Evolutionary conservation across 2,797 vertebrate species (phyloP).

Genomic region (Acanthiza pusilla): DNA sequence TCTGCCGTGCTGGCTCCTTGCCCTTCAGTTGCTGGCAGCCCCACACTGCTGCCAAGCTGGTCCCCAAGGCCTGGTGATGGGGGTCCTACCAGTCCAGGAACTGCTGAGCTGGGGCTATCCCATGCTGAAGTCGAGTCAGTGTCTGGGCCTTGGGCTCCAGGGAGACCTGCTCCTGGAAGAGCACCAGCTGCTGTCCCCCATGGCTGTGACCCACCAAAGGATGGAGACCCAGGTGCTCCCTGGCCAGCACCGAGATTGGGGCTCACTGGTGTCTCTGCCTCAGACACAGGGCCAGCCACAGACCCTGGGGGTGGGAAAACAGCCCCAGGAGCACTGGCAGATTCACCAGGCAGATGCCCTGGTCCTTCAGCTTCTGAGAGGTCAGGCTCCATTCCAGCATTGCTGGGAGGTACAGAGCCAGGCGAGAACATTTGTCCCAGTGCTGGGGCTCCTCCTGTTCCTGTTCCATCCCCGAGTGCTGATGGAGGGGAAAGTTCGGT

Average conservation of each 20-base stretch:
- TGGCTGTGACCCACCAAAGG: neutral
- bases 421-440: accelerated
- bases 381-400: neutral
- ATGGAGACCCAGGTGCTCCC: neutral
- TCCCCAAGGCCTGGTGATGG: neutral
- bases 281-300: accelerated
- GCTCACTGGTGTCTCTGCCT: neutral
- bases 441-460: too few relatives aligned
- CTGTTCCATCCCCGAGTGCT: too few relatives aligned
- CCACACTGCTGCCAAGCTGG: neutral
- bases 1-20: accelerated
- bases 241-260: neutral
- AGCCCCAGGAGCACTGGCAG: neutral
- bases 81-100: neutral
- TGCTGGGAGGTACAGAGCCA: neutral
- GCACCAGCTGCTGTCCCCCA: neutral
- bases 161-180: neutral
- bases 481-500: too few relatives aligned
- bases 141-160: accelerated
- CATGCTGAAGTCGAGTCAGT: accelerated
- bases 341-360: neutral
- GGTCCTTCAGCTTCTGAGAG: accelerated
- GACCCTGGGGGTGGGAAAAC: neutral
- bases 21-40: neutral
- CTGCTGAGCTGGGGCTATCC: neutral